Evolutionary conservation across 2,888 invertebrate genomes (phyloP), one percentile per base, ranked within the genome.

Genomic region (Andrena bicolor): DNA sequence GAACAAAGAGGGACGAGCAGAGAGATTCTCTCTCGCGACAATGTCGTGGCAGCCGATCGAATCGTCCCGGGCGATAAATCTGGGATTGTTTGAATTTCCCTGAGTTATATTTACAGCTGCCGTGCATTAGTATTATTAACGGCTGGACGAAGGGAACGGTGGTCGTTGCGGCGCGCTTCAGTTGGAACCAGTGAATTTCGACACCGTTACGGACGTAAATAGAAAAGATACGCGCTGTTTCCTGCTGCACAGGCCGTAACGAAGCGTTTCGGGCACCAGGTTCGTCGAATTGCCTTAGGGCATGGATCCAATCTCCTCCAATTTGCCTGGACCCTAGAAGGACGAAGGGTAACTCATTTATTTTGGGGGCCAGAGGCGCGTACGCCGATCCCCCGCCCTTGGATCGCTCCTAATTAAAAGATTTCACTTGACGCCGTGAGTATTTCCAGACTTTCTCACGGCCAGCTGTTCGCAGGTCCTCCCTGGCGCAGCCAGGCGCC

Each of bases 251-350:
- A 26, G 49, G 5, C 72, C 68, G 35, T 69, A 61, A 81, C 68
- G 60, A 32, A 41, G 64, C 68, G 32, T 68, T 32, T 23, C 58
- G 16, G 32, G 64, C 13, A 32, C 56, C 61, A 66, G 74, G 58
- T 66, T 35, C 58, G 61, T 73, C 73, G 80, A 64, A 63, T 79
- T 20, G 77, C 86, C 87, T 13, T 26, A 30, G 73, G 87, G 69
- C 79, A 76, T 32, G 78, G 83, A 76, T 69, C 77, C 80, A 68
- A 82, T 85, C 87, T 86, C 85, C 76, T 89, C 84, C 89, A 90
- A 91, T 90, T 90, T 90, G 91, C 88, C 80, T 61, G 84, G 84
- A 76, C 85, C 81, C 66, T 60, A 61, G 60, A 69, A 77, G 79
- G 79, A 76, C 68, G 48, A 53, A 10, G 56, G 64, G 66, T 65